phyloP scores from a whole-genome alignment of 2,113 vertebrate genomes.

The Nannospalax galili region DNA sequence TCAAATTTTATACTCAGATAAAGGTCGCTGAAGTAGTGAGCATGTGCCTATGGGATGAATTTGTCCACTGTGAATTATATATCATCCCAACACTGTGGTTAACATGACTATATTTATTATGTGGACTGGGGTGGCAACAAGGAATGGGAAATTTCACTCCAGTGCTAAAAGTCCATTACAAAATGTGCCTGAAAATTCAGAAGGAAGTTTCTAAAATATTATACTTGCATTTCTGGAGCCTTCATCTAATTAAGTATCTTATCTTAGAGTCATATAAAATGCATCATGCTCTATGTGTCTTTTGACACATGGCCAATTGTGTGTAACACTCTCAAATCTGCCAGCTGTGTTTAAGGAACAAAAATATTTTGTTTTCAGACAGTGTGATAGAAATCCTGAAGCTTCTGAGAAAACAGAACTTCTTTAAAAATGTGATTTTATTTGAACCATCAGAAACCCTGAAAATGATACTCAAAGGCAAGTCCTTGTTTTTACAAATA shows the following conservation, averaged over 20 bases:
- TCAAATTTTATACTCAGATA: slow-evolving; percentile 72
- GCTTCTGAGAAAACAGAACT: slow-evolving; percentile 54
- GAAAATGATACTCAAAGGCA: slow-evolving; percentile 43
- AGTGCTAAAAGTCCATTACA: background rate
- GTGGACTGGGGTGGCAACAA: slow-evolving; percentile 34
- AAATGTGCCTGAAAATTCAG: slow-evolving; percentile 40
- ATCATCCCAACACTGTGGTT: slow-evolving; percentile 42
- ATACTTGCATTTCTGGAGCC: background rate
- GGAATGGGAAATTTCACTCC: background rate
- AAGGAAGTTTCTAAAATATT: slow-evolving; percentile 38
- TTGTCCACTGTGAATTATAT: slow-evolving; percentile 64
- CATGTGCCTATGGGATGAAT: slow-evolving; percentile 66
- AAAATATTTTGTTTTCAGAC: slow-evolving; percentile 71
- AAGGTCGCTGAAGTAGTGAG: slow-evolving; percentile 66
- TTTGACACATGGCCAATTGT: slow-evolving; percentile 61
- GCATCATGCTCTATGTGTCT: slow-evolving; percentile 46
- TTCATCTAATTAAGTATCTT: slow-evolving; percentile 62
- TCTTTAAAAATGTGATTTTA: slow-evolving; percentile 44
- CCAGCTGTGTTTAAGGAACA: slow-evolving; percentile 65
- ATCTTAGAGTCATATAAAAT: slow-evolving; percentile 65
- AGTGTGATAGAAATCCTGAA: slow-evolving; percentile 63
- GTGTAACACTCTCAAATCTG: slow-evolving; percentile 55
- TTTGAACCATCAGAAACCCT: slow-evolving; percentile 9
- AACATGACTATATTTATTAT: slow-evolving; percentile 67
- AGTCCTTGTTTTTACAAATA: slow-evolving; percentile 18